Conservation (phyloP, 2,797 vertebrate species). For the Liparis tanakae region DNA sequence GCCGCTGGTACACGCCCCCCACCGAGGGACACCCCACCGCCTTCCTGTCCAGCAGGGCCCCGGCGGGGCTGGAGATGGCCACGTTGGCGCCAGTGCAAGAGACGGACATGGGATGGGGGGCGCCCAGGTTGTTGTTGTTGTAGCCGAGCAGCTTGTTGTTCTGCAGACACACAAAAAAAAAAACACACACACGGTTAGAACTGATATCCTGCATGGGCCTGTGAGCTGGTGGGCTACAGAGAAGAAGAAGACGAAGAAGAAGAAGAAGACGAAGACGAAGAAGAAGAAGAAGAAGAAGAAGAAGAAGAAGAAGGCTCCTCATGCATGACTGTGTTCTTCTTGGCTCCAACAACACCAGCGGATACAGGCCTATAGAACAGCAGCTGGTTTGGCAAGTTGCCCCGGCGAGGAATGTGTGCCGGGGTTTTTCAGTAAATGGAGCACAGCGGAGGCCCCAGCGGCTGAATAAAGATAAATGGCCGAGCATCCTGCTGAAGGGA, state of each 20-base stretch:
- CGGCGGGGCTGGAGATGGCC: constrained; percentile 86
- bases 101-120: constrained; percentile 83
- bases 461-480: constrained; percentile 59
- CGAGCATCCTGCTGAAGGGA: constrained; percentile 49
- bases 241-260: no score
- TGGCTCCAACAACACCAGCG: constrained; percentile 64
- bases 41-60: constrained; percentile 98
- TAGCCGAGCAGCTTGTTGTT: constrained; percentile 96
- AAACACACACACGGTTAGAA: neutral
- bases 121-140: constrained; percentile 86
- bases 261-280: no score
- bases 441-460: constrained; percentile 60
- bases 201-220: neutral
- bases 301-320: constrained; percentile 21
- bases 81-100: constrained; percentile 82
- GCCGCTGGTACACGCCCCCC: constrained; percentile 89
- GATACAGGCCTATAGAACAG: constrained; percentile 78
- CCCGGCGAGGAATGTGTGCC: constrained; percentile 77
- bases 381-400: constrained; percentile 81
- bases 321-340: constrained; percentile 65
- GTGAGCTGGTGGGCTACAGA: no score
- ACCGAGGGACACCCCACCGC: constrained; percentile 93
- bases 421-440: constrained; percentile 70
- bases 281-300: no score
- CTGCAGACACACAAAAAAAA: constrained; percentile 73